Conservation (phyloP, 2,888 invertebrate species). For the Xanthorhoe spadicearia region DNA sequence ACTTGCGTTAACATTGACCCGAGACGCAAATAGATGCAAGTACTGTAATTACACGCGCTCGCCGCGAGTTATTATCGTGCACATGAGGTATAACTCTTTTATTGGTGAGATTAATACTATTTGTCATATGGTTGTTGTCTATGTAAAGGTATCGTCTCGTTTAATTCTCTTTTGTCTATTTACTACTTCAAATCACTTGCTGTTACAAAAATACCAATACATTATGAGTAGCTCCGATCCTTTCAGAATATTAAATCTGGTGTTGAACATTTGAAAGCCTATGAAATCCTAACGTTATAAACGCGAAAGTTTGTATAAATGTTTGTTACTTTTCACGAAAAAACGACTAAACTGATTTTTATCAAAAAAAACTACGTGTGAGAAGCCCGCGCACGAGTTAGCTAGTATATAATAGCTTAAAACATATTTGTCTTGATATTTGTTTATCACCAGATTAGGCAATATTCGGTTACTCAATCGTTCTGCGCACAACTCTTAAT, state of each 20-base stretch:
- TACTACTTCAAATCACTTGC: no score
- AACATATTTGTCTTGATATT: neutral
- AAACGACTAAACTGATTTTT: no score
- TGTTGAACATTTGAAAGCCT: no score
- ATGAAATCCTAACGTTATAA: no score
- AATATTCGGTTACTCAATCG: constrained; percentile 15
- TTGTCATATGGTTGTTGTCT: neutral
- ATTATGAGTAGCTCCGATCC: no score
- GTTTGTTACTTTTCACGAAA: no score
- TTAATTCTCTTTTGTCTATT: no score
- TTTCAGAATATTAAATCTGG: no score
- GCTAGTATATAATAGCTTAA: neutral
- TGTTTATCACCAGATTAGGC: constrained; percentile 7
- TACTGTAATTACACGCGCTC: constrained; percentile 47
- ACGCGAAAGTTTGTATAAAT: no score
- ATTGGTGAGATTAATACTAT: constrained; percentile 15
- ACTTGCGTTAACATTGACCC: constrained; percentile 70
- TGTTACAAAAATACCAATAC: no score
- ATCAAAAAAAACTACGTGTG: no score
- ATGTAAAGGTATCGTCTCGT: neutral
- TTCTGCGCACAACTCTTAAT: constrained; percentile 3
- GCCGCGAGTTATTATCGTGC: constrained; percentile 24
- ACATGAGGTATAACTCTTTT: constrained; percentile 31
- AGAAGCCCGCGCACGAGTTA: no score
- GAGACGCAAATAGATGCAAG: constrained; percentile 61